Evolutionary conservation across 2,113 vertebrate genomes (phyloP).

Genomic region (Notiomystis cincta): DNA sequence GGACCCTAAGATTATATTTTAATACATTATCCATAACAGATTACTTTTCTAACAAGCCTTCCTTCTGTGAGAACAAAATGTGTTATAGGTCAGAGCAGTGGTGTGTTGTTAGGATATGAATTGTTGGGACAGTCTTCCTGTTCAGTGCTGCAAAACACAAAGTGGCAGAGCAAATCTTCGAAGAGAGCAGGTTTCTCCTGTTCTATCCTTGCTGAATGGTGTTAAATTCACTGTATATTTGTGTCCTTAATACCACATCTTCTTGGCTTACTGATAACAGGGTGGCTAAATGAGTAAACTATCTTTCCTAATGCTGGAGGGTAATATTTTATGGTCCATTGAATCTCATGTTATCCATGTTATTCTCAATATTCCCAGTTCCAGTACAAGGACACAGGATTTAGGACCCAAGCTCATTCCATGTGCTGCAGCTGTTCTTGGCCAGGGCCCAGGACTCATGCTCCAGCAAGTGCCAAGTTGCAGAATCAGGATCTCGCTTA

Average conservation of each 20-base stretch:
- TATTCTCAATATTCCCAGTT: neutral
- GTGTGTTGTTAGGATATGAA: neutral
- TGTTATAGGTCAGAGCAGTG: neutral
- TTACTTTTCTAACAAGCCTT: neutral
- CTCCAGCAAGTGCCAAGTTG: neutral
- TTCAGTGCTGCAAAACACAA: neutral
- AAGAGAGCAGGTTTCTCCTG: neutral
- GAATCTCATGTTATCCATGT: neutral
- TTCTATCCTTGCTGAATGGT: neutral
- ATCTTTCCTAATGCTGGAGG: neutral
- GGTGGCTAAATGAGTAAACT: neutral
- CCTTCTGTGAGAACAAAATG: neutral
- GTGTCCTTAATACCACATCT: neutral
- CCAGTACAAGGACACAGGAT: neutral
- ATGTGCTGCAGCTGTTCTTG: neutral
- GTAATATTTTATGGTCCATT: neutral
- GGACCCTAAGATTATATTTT: neutral
- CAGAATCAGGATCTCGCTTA: neutral
- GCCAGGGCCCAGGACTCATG: fast-evolving
- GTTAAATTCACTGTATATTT: neutral
- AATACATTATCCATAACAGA: neutral
- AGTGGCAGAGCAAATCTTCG: neutral
- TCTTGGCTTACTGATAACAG: neutral
- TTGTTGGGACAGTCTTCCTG: neutral
- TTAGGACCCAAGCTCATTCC: neutral